Base-by-base conservation (phyloP, 2,113 vertebrate genomes). In the Rutilus rutilus region DNA sequence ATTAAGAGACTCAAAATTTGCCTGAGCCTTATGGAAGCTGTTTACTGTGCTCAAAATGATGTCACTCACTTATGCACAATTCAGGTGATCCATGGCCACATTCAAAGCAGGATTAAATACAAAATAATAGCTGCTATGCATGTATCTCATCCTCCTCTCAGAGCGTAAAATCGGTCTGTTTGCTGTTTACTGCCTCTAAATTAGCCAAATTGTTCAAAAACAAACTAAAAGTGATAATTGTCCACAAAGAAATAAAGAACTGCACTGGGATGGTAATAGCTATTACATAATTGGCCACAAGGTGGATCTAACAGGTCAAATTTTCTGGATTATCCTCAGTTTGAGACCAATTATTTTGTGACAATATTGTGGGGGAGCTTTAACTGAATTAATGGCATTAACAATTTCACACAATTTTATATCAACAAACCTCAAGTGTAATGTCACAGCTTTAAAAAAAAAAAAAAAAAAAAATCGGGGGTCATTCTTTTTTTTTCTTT, bases 231-330 rank as follows among this genome's bases (percentile, higher is more conserved):
- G 50, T 12, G 45, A 76, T 25, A 74, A 25, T 76, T 50, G 27
- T 25, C 45, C 25, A 57, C 7, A 54, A 21, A 54, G 52, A 54
- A 54, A 54, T 57, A 21, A 57, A 57, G 54, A 57, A 57, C 27
- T 57, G 75, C 27, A 36, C 33, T 10, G 1, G 23, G 23, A 47
- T 21, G 52, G 2, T 21, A 23, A 52, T 59, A 80, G 27, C 10
- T 36, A 75, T 52, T 75, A 27, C 62, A 64, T 50, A 25, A 36
- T 25, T 52, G 25, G n/a, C 78, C 78, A 86, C 85, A 74, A 82
- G 85, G 54, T 57, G 69, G 85, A 86, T 33, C 57, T 12, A 86
- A 52, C 47, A 47, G 19, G 14, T 54, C 2, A 42, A 8, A 25
- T 30, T n/a, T 27, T 27, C 60, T 62, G 10, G 59, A 62, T n/a